Evolutionary conservation across 2,888 invertebrate genomes (phyloP).

Genomic region (Meliscaeva auricollis): DNA sequence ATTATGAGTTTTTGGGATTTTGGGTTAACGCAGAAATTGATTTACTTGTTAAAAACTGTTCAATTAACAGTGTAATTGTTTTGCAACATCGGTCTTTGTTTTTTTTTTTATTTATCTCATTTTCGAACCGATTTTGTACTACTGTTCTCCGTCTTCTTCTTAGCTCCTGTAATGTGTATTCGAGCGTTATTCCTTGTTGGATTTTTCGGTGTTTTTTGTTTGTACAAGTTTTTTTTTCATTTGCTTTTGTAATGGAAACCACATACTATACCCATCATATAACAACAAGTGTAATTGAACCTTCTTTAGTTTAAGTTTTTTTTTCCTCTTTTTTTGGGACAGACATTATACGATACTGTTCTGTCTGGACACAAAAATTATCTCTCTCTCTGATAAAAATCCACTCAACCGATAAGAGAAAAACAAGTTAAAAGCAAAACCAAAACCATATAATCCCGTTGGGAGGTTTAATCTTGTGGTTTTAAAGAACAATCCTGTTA

Average conservation of each 20-base stretch:
- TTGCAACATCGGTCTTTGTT: no score
- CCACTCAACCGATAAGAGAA: not conserved
- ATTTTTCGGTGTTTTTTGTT: not conserved
- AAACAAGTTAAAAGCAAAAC: constrained; percentile 9
- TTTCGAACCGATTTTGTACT: not conserved
- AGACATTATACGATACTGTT: constrained; percentile 31
- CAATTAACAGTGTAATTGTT: no score
- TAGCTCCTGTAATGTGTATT: not conserved
- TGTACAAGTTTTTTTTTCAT: not conserved
- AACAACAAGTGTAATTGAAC: constrained; percentile 35
- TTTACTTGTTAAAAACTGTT: no score
- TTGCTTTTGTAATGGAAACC: not conserved
- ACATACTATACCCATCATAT: constrained; percentile 12
- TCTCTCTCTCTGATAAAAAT: constrained; percentile 22
- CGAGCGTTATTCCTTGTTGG: constrained; percentile 16
- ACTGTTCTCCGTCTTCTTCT: not conserved
- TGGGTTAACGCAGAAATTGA: no score
- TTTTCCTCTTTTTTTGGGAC: not conserved
- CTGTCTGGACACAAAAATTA: constrained; percentile 23
- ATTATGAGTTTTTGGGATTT: no score
- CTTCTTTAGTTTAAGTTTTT: not conserved
- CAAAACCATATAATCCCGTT: constrained; percentile 6
- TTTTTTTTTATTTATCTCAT: not conserved
- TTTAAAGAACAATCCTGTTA: constrained; percentile 5
- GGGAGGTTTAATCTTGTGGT: constrained; percentile 35